Base-by-base conservation (phyloP, 37 sponge, comb jelly and placozoan species). In the Tethya wilhelma region DNA sequence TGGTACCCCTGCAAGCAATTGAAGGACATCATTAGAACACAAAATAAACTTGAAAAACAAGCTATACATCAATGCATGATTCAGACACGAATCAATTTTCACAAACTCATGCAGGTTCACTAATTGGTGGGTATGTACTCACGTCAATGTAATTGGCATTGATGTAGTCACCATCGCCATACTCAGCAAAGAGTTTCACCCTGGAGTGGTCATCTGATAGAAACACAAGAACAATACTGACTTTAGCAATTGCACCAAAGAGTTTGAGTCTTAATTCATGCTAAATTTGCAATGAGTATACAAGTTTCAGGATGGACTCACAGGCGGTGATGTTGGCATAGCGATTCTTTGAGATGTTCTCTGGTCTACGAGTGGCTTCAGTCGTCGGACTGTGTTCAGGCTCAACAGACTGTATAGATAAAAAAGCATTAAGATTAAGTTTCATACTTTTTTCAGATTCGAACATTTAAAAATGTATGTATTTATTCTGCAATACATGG, bases 61-160 rank as follows among this genome's bases (percentile, higher is more conserved):
- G 9, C 9, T 49, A 64, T 26, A 71, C 17, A 30, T 1, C 22
- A n/a, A 31, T 70, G 29, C 7, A 36, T 67, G 9, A 39, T 36
- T 9, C 4, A 31, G 9, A 37, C 4, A 36, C 39, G 34, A 1
- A n/a, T 38, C 58, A 44, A 62, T 12, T 28, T 4, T 17, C 9
- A 29, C n/a, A 5, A 33, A 7, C 25, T 1, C 0, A 22, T n/a
- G 26, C 43, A 60, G 1, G 26, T 42, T 58, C 45, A 45, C 2
- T 45, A 2, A 36, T 5, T 2, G 38, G 20, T 49, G 23, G 11
- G 2, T 0, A 19, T n/a, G 6, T 39, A 46, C 90, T 86, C 55
- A 96, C 97, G 85, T 96, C 95, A 33, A 96, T 30, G 38, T 68
- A 91, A 79, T 93, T 96, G 34, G 95, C 97, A 76, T 96, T 93